Percentiles rank a stretch among this genome's conserved stretches.
Evolutionary conservation across 2,888 invertebrate species (phyloP).

Genomic region (Syrphus vitripennis): DNA sequence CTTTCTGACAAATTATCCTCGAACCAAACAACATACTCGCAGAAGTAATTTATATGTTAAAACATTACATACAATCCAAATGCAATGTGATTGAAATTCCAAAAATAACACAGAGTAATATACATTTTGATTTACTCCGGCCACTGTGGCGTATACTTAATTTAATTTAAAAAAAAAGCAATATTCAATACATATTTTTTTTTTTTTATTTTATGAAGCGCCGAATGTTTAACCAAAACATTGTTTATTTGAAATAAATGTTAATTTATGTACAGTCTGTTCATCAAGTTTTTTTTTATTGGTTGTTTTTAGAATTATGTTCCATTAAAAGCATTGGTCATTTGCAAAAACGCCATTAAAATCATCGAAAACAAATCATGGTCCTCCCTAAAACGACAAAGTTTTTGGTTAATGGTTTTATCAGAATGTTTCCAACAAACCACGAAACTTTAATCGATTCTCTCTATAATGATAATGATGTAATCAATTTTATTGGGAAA

Average conservation of each 20-base stretch:
- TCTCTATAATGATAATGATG: too few species aligned
- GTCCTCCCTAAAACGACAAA: not conserved
- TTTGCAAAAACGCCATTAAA: too few species aligned
- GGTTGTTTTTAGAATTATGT: not conserved
- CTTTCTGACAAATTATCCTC: too few species aligned
- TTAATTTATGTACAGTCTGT: not conserved
- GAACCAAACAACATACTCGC: not conserved
- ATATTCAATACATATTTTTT: not conserved
- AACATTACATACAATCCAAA: not conserved
- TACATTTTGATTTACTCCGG: not conserved
- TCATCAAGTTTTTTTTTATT: not conserved
- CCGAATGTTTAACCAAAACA: not conserved
- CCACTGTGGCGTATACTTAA: constrained; percentile 16
- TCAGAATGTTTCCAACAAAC: not conserved
- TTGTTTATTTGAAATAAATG: not conserved
- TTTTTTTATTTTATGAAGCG: not conserved
- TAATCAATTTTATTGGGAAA: constrained; percentile 33
- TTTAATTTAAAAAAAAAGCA: not conserved
- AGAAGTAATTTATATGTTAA: not conserved
- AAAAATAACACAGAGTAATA: not conserved
- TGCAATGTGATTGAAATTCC: not conserved
- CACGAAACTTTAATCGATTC: constrained; percentile 3
- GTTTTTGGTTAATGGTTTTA: not conserved
- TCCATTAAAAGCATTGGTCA: too few species aligned
- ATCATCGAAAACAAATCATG: not conserved